Percentiles rank a stretch among this genome's conserved stretches.
phyloP scores from a whole-genome alignment of 1,140 invertebrate genomes.

The Drosophila chauvacae region DNA sequence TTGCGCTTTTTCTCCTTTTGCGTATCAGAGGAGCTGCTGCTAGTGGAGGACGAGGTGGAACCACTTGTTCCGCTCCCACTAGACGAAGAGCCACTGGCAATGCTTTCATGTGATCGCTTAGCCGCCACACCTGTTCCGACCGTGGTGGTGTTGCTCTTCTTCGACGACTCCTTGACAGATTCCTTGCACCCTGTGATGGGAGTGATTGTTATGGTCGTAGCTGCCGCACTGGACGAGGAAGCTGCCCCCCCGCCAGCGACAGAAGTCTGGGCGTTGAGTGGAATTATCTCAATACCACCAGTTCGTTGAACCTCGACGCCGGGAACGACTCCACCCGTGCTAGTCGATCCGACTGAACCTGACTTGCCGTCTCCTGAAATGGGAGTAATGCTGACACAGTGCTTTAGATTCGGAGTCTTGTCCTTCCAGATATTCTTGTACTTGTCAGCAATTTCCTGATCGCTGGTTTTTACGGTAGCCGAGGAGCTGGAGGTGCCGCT shows the following conservation, averaged over 20 bases:
- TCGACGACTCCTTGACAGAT: constrained; percentile 37
- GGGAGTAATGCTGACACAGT: constrained; percentile 77
- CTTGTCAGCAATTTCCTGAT: constrained; percentile 78
- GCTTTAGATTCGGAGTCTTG: constrained; percentile 74
- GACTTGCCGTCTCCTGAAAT: constrained; percentile 64
- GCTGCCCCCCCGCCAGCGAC: constrained; percentile 3
- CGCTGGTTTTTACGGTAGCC: constrained; percentile 39
- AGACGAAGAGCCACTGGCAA: constrained; percentile 19
- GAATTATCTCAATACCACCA: constrained; percentile 86
- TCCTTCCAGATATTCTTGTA: constrained; percentile 84
- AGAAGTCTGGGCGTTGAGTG: constrained; percentile 70
- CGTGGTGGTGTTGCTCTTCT: constrained; percentile 44
- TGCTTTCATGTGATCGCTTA: constrained; percentile 62
- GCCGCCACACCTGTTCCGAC: constrained; percentile 25
- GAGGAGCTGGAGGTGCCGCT: constrained; percentile 4
- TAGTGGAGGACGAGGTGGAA: constrained; percentile 36
- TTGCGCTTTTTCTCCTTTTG: constrained; percentile 92
- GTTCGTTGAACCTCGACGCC: constrained; percentile 72
- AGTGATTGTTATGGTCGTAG: constrained; percentile 90
- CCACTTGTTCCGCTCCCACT: constrained; percentile 20
- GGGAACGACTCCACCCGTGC: not conserved
- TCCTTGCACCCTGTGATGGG: constrained; percentile 86
- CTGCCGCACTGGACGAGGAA: constrained; percentile 33
- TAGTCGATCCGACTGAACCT: not conserved
- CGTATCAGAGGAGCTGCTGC: constrained; percentile 85